Conservation (phyloP, 2,797 vertebrate genomes). For the Mormyrus proboscirostris region DNA sequence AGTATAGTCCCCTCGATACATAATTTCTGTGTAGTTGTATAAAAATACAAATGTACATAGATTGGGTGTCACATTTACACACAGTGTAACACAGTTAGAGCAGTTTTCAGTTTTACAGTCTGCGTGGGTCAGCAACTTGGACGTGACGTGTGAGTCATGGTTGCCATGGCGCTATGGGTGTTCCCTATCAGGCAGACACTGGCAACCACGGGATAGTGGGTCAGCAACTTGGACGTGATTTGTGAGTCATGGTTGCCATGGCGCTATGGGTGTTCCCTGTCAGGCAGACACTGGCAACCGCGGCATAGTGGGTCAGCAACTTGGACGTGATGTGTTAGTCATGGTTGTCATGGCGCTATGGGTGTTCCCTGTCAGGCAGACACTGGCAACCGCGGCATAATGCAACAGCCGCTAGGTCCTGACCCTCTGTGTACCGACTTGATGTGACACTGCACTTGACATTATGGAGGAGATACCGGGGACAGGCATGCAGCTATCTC, state of each 20-base stretch:
- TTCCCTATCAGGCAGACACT: constrained; percentile 11
- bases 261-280: no score
- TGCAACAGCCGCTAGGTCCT: neutral
- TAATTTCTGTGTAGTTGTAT: neutral
- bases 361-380: no score
- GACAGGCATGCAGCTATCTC: constrained; percentile 11
- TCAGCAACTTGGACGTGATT: no score
- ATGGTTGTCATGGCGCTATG: no score
- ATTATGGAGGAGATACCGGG: neutral
- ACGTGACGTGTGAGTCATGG: constrained; percentile 13
- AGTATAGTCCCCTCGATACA: neutral
- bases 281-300: no score
- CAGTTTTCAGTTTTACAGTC: neutral
- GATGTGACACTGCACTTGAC: constrained; percentile 15
- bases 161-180: constrained; percentile 10
- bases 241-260: no score
- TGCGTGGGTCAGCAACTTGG: neutral
- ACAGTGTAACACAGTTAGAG: neutral
- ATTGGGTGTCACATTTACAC: neutral
- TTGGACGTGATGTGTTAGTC: no score
- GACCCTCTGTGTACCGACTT: constrained; percentile 11
- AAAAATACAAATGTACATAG: neutral
- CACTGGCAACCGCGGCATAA: neutral
- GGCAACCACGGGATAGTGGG: neutral
- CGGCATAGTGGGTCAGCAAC: no score